A percentile compares a stretch with the other conserved stretches of the same genome.
These are phyloP conservation scores for Drosophila ochracea DNA, from an alignment of 2,888 invertebrate species.

Conservation along the genomic window DNA sequence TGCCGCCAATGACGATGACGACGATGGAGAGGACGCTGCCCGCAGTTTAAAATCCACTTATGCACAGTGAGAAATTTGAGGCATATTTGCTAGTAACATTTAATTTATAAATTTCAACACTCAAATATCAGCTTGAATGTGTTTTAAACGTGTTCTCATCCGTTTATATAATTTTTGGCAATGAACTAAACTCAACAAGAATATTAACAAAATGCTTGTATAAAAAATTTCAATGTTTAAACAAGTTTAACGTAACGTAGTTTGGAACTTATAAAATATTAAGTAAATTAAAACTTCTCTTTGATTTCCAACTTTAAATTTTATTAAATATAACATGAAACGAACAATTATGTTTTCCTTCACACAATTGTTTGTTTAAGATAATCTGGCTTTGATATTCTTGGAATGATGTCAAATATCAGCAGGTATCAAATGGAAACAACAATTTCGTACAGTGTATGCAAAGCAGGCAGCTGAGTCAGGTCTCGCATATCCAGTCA, in stretches of 20 bases:
- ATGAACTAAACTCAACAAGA: not conserved
- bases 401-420: not conserved
- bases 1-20: constrained; percentile 53
- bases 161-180: not conserved
- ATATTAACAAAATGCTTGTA: not conserved
- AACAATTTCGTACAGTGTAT: constrained; percentile 20
- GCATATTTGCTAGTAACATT: too few species aligned
- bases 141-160: not conserved
- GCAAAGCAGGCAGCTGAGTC: constrained; percentile 64
- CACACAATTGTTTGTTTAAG: not conserved
- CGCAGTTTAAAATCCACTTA: constrained; percentile 54
- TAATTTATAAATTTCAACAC: not conserved
- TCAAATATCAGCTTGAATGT: not conserved
- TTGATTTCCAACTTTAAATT: not conserved
- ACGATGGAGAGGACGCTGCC: constrained; percentile 1
- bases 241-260: not conserved
- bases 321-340: not conserved
- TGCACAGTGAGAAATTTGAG: not conserved
- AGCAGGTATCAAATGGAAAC: too few species aligned
- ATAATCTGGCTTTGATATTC: not conserved
- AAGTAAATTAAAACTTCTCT: not conserved
- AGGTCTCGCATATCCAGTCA: constrained; percentile 34
- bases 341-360: not conserved
- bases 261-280: not conserved
- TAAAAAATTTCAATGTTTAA: not conserved